Percentiles rank a stretch among this genome's conserved stretches.
phyloP scores from a whole-genome alignment of 2,888 invertebrate species.

The Lasioglossum figueresi region DNA sequence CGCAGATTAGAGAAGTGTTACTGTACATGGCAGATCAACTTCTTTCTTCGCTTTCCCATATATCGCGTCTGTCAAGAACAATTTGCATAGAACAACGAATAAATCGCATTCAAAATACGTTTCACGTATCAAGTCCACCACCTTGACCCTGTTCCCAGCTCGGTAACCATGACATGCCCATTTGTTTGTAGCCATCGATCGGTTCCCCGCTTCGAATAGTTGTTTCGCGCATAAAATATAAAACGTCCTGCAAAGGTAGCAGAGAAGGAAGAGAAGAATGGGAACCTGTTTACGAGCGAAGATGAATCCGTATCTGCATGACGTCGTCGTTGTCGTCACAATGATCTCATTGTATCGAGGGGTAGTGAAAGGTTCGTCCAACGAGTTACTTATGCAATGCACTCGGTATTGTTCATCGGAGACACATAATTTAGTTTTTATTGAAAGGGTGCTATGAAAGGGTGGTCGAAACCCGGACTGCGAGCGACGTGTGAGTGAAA shows the following conservation, averaged over 20 bases:
- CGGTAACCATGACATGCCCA: not conserved
- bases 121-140: not conserved
- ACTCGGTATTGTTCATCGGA: conserved; percentile 20
- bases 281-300: not conserved
- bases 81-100: not conserved
- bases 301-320: not conserved
- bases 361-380: not conserved
- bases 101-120: not conserved
- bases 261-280: not conserved
- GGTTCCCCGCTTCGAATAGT: not conserved
- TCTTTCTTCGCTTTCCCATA: not conserved
- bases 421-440: conserved; percentile 31
- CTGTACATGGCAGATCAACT: not conserved
- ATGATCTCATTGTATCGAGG: not conserved
- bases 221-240: not conserved
- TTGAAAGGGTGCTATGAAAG: conserved; percentile 13
- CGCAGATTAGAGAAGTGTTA: not conserved
- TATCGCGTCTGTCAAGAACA: not conserved
- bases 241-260: not conserved
- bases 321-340: not conserved
- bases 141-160: not conserved
- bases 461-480: not conserved
- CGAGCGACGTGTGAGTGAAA: not conserved
- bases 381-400: conserved; percentile 8
- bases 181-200: conserved; percentile 4